Percentiles rank a stretch among this genome's conserved stretches.
phyloP scores from a whole-genome alignment of 2,797 vertebrate species.

The Diceros bicornis region DNA sequence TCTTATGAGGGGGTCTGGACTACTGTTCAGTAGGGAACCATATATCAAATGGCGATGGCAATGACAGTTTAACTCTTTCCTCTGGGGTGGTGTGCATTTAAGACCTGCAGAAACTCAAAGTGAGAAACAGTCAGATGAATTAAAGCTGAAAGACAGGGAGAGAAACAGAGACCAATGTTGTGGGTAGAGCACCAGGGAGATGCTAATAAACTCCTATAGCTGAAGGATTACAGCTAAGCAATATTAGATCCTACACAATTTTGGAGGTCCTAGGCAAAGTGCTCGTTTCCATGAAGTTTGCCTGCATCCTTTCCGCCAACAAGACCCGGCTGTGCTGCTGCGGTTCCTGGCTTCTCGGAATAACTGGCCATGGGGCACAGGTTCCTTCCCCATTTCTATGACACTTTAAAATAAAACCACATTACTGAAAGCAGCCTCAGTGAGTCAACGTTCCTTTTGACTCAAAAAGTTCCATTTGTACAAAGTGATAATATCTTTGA shows the following conservation, averaged over 20 bases:
- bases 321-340: not conserved
- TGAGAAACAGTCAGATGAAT: not conserved
- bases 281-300: not conserved
- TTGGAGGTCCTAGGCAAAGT: not conserved
- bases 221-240: not conserved
- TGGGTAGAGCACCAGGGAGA: not conserved
- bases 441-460: not conserved
- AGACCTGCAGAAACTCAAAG: not conserved
- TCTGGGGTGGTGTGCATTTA: not conserved
- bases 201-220: not conserved
- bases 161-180: not conserved
- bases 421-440: not conserved
- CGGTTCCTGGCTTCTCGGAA: not conserved
- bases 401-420: not conserved
- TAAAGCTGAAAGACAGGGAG: not conserved
- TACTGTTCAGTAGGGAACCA: not conserved
- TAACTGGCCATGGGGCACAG: not conserved
- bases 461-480: not conserved
- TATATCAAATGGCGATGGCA: not conserved
- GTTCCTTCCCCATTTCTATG: not conserved
- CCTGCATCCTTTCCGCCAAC: not conserved
- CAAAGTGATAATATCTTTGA: not conserved
- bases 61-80: not conserved
- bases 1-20: not conserved
- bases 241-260: no score